These are phyloP conservation scores for Aphaenogaster rudis DNA, from an alignment of 1,140 invertebrate genomes.

Conservation along the genomic window DNA sequence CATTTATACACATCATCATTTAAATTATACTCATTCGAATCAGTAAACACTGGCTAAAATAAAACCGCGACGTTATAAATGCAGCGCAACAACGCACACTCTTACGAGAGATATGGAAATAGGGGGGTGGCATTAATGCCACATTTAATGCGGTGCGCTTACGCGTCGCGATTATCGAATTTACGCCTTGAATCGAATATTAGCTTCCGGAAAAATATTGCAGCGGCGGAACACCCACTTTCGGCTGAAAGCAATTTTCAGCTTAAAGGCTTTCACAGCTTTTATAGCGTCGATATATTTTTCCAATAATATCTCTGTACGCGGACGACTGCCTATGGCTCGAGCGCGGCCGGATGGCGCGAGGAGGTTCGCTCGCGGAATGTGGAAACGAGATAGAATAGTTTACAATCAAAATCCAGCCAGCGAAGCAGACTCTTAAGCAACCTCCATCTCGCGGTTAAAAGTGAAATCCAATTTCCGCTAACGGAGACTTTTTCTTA, in stretches of 20 bases:
- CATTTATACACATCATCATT: constrained; percentile 7
- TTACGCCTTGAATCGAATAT: constrained; percentile 67
- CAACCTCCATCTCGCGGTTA: constrained; percentile 64
- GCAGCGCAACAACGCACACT: constrained; percentile 11
- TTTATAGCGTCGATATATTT: constrained; percentile 75
- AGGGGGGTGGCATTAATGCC: constrained; percentile 57
- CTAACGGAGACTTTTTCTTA: constrained; percentile 52
- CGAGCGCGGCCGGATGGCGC: background rate
- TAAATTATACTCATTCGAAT: constrained; percentile 1
- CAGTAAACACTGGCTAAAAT: constrained; percentile 7
- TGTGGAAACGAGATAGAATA: constrained; percentile 62
- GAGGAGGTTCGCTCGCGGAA: constrained; percentile 32
- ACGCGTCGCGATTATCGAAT: constrained; percentile 72
- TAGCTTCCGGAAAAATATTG: constrained; percentile 66
- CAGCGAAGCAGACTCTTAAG: constrained; percentile 72
- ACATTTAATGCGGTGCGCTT: constrained; percentile 64
- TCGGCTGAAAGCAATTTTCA: constrained; percentile 76
- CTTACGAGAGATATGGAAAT: constrained; percentile 47
- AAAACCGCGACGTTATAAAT: constrained; percentile 10
- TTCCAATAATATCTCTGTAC: constrained; percentile 74
- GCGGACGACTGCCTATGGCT: constrained; percentile 65
- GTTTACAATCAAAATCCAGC: constrained; percentile 76
- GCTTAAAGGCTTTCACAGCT: constrained; percentile 75
- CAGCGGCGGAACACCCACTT: constrained; percentile 62
- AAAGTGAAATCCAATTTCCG: constrained; percentile 75